Base-by-base conservation (phyloP, 23 tunicate genomes). In the Diplosoma virens region DNA sequence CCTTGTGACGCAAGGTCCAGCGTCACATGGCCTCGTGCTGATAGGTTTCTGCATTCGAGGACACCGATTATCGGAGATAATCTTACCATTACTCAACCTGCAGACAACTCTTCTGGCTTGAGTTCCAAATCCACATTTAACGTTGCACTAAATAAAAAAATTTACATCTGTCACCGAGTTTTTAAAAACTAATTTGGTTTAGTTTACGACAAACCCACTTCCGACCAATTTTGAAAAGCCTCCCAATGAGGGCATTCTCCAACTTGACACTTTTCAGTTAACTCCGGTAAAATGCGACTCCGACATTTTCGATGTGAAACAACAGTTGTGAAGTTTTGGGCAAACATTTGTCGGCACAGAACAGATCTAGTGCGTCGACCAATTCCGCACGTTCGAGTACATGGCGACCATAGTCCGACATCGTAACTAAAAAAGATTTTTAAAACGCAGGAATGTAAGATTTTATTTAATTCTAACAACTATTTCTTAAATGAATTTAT, bases 161-260 rank as follows among this genome's bases (percentile, higher is more conserved):
- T n/a, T n/a, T n/a, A n/a, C n/a, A n/a, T n/a, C n/a, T n/a, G n/a
- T n/a, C n/a, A n/a, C n/a, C n/a, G n/a, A n/a, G n/a, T n/a, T n/a
- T n/a, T n/a, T n/a, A n/a, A n/a, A n/a, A n/a, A n/a, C n/a, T n/a
- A n/a, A 45, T 16, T 45, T 45, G 52, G 11, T 11, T 45, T 11
- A 45, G 16, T 45, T 9, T 45, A 16, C 52, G 16, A 16, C 16
- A 16, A 11, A 45, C 52, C 16, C 11, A 86, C 93, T 76, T 79
- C 5, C 14, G 85, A 79, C 93, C 93, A 86, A 9, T 79, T 80
- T 23, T 67, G 37, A 1, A 28, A 46, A 3, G 47, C 47, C 48
- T 71, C 79, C 93, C 93, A 86, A 33, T 58, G 74, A 17, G 93
- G 80, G 64, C 93, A 86, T 30, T 60, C 80, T 36, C 63, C 81